Base-by-base conservation (phyloP, 2,113 vertebrate genomes). In the Elgaria multicarinata region DNA sequence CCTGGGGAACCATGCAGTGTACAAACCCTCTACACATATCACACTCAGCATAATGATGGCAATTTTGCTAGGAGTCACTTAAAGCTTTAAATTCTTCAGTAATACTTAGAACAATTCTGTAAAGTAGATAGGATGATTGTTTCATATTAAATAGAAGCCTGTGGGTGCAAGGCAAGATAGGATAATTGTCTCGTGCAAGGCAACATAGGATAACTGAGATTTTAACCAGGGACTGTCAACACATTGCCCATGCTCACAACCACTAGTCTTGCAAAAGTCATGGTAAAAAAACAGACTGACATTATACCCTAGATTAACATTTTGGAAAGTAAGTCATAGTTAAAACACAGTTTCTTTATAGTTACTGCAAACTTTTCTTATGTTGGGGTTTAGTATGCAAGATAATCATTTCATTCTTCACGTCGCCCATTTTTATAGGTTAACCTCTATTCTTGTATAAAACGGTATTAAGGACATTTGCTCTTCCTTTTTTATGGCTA, bases 381-480 rank as follows among this genome's bases (percentile, higher is more conserved):
- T 78, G 36, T 71, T 92, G 87, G 20, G 72, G 79, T 86, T 85
- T 89, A 50, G 83, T 0, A 0, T 83, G 66, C 64, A 31, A 88
- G 58, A 69, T 44, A 89, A 92, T 92, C 0, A 36, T 91, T 95
- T 87, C 89, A 33, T 69, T 50, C 71, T 93, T 84, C 22, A 39
- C 87, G 67, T 39, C 79, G 33, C 13, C 3, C 0, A 20, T 58
- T 76, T 13, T n/a, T 20, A 90, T 28, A 64, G 58, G 39, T 76
- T 26, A 86, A 91, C 90, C 33, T 78, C 44, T 81, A 85, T 84
- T 78, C 39, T 88, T 46, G 71, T 89, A 91, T 87, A 88, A 66
- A 79, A 74, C 91, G 67, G 71, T 33, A 58, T 1, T 79, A 85
- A 84, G 72, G 18, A 72, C 77, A 86, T 77, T 83, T 67, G 20